Evolutionary conservation across 2,113 vertebrate species (phyloP), one percentile per base, ranked within the genome.

Genomic region (Paratilapia polleni): DNA sequence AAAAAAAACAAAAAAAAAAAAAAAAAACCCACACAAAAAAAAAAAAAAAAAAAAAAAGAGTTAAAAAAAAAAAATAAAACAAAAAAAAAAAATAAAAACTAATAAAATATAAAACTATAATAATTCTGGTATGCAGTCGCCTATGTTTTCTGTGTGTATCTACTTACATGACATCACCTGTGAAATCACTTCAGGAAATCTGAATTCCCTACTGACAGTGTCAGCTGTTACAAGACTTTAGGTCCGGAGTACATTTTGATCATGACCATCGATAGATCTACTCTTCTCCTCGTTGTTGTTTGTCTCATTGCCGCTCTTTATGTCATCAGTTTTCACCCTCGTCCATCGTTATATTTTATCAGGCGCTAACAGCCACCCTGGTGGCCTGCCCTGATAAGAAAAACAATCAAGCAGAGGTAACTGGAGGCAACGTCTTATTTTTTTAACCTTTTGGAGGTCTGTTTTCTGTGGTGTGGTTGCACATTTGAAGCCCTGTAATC

Each of bases 401-500:
- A 79, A 85, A 62, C 68, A 62, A 78, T 56, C 41, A 81, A 76
- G 47, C 41, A 31, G 15, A 77, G 36, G 28, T 26, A 70, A 73
- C 4, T n/a, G n/a, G 84, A 36, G 78, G 56, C 64, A 77, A 79
- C 59, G 74, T 58, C 22, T 49, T 75, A 2, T 79, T 66, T 84
- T 74, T 77, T 11, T 17, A 77, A 49, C 7, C 66, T 61, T 82
- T 62, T 89, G 81, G 77, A 89, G 13, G 5, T n/a, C 43, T 66
- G 62, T 84, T 87, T 82, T 80, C 57, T 43, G 20, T 75, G 56
- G 56, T 10, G 59, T 80, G 49, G 20, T 76, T 84, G 52, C 64
- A 77, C 75, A 81, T 75, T 75, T 77, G 13, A 86, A 88, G 57
- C 6, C 47, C 81, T 89, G 85, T 85, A 88, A 41, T 59, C 85